phyloP scores from a whole-genome alignment of 2,113 vertebrate species.

The Zeus faber region DNA sequence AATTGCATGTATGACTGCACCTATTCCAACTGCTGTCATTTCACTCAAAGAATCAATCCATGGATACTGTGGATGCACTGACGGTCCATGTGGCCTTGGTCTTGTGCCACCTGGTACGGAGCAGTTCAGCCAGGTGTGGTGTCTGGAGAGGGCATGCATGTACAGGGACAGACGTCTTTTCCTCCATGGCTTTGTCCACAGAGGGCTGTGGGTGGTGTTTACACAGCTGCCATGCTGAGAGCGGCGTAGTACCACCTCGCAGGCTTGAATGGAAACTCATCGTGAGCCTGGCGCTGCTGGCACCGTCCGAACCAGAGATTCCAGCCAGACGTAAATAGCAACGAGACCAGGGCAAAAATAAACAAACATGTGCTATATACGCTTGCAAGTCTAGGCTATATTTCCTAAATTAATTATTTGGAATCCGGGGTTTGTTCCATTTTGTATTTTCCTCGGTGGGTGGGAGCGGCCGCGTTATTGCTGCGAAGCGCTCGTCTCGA shows the following conservation, averaged over 20 bases:
- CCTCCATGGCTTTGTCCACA: slow-evolving; percentile 19
- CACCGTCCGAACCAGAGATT: background rate
- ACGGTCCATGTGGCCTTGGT: too few relatives aligned
- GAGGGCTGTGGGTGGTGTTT: slow-evolving; percentile 31
- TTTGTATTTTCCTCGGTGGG: too few relatives aligned
- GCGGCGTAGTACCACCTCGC: slow-evolving; percentile 14
- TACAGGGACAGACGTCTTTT: background rate
- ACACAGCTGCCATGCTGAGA: slow-evolving; percentile 32
- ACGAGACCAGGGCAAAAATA: background rate
- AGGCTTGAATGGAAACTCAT: slow-evolving; percentile 18
- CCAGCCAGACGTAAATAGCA: slow-evolving; percentile 7
- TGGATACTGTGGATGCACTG: too few relatives aligned
- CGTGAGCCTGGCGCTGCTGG: background rate
- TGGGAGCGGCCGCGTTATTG: too few relatives aligned
- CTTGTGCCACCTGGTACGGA: too few relatives aligned
- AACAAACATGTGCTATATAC: background rate
- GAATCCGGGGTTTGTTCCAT: background rate
- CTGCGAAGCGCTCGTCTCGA: too few relatives aligned
- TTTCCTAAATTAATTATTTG: background rate
- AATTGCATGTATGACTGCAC: background rate
- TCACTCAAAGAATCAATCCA: background rate
- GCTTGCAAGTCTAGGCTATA: background rate
- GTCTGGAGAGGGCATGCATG: background rate
- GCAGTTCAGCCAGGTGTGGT: too few relatives aligned
- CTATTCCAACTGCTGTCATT: too few relatives aligned